A percentile compares a stretch with the other conserved stretches of the same genome.
phyloP scores from a whole-genome alignment of 2,888 invertebrate species.

The Himalopsyche japonica region DNA sequence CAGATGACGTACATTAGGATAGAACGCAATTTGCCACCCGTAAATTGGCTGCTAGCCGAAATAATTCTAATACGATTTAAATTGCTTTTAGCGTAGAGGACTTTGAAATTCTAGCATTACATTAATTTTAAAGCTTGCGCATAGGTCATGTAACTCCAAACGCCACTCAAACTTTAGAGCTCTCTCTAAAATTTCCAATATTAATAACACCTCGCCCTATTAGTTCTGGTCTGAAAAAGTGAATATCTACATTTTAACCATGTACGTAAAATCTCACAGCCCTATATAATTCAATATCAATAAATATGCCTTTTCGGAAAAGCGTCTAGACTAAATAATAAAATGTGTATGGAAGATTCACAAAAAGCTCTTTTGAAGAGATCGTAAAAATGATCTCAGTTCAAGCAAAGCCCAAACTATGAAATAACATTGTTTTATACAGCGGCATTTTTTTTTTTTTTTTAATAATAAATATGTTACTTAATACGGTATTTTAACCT shows the following conservation, averaged over 20 bases:
- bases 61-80: constrained; percentile 11
- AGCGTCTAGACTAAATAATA: background rate
- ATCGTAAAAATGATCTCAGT: background rate
- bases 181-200: background rate
- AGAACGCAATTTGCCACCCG: background rate
- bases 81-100: background rate
- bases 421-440: background rate
- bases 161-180: background rate
- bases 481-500: too few species aligned
- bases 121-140: background rate
- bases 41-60: background rate
- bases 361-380: background rate
- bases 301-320: background rate
- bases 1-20: background rate
- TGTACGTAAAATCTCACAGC: background rate
- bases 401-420: too few species aligned
- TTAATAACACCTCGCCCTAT: background rate
- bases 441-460: background rate
- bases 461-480: too few species aligned
- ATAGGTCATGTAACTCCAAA: background rate
- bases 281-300: background rate
- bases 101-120: constrained; percentile 1
- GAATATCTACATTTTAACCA: background rate
- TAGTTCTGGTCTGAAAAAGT: background rate
- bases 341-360: background rate